Evolutionary conservation across 2,888 invertebrate species (phyloP).

Genomic region (Horisme vitalbata): DNA sequence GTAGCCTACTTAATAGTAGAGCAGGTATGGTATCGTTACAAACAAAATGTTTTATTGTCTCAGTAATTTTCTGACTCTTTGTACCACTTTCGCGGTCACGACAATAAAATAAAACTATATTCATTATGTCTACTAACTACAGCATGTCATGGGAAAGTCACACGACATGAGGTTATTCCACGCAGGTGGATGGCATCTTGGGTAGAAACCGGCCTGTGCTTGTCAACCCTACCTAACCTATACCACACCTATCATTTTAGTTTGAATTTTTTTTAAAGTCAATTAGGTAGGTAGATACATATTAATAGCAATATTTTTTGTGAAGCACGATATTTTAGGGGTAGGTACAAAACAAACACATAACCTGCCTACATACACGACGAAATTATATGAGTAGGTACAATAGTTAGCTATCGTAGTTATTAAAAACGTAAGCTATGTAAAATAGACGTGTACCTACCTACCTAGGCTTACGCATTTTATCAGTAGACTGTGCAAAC

Average conservation of each 20-base stretch:
- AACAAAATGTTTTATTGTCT: conserved; percentile 5
- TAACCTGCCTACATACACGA: no score
- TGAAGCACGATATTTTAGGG: no score
- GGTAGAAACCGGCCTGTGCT: conserved; percentile 2
- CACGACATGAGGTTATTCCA: conserved; percentile 33
- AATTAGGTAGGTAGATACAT: no score
- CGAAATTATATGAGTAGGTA: no score
- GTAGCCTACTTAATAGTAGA: background rate
- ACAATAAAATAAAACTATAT: conserved; percentile 25
- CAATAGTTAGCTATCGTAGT: background rate
- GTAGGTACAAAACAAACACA: conserved; percentile 26
- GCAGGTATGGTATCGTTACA: no score
- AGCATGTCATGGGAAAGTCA: conserved; percentile 44
- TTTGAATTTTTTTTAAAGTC: no score
- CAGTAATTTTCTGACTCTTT: conserved; percentile 2
- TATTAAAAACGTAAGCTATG: background rate
- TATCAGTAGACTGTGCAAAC: conserved; percentile 47
- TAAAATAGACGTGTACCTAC: conserved; percentile 19
- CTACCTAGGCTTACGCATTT: conserved; percentile 37
- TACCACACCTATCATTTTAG: background rate
- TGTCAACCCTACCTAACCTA: background rate
- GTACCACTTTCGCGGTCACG: conserved; percentile 29
- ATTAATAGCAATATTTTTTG: no score
- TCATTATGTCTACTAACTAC: conserved; percentile 11
- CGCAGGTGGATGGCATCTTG: conserved; percentile 6